Evolutionary conservation across 1,140 invertebrate genomes (phyloP).

Genomic region (Triops cancriformis): DNA sequence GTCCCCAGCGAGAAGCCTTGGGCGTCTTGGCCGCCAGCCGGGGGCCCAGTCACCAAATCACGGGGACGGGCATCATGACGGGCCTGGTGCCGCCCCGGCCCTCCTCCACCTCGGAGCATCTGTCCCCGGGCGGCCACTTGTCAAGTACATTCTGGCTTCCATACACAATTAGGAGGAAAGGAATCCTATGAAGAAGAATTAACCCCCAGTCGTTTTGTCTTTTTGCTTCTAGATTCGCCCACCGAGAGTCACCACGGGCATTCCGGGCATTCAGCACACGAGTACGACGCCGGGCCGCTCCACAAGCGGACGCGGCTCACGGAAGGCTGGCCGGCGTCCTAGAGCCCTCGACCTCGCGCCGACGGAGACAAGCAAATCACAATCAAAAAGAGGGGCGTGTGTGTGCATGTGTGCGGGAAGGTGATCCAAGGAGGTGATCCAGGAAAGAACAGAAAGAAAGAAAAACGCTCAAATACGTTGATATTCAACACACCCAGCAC

Average conservation of each 20-base stretch:
- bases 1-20: constrained; percentile 62
- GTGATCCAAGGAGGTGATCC: neutral
- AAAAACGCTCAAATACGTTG: constrained; percentile 10
- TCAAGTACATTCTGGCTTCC: too few species aligned
- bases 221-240: neutral
- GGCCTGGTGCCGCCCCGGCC: constrained; percentile 50
- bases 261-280: constrained; percentile 49
- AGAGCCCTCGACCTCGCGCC: constrained; percentile 20
- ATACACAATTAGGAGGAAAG: too few species aligned
- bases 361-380: too few species aligned
- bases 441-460: neutral
- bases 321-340: constrained; percentile 71
- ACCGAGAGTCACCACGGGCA: constrained; percentile 43
- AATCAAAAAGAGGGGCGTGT: too few species aligned
- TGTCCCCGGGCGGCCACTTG: neutral
- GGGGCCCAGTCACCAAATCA: constrained; percentile 44
- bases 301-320: constrained; percentile 70
- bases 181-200: too few species aligned
- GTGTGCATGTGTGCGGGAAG: neutral
- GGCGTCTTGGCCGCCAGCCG: constrained; percentile 38
- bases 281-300: constrained; percentile 71
- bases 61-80: constrained; percentile 40
- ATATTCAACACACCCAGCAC: neutral
- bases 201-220: too few species aligned
- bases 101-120: constrained; percentile 38